Conservation (phyloP, 2,113 vertebrate genomes). For the Castor canadensis region DNA sequence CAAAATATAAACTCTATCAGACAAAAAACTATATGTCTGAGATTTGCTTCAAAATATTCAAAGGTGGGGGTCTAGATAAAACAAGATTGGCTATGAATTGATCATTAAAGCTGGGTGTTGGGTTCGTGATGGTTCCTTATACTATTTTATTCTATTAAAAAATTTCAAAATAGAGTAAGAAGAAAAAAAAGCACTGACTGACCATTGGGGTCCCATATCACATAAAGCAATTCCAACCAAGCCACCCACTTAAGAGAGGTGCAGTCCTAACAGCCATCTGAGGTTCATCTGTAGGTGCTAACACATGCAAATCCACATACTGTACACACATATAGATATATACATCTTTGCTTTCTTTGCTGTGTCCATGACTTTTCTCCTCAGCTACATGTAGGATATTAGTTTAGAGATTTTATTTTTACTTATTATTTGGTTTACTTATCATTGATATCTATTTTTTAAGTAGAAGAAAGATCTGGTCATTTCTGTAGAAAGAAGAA, state of each 20-base stretch:
- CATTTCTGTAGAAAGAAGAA: slow-evolving; percentile 29
- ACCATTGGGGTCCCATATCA: background rate
- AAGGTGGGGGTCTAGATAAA: background rate
- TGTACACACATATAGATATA: background rate
- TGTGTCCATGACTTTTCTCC: background rate
- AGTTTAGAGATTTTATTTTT: background rate
- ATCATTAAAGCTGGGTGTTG: background rate
- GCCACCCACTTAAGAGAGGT: background rate
- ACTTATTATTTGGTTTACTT: slow-evolving; percentile 7
- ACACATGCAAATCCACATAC: background rate
- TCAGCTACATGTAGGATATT: background rate
- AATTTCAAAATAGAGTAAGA: background rate
- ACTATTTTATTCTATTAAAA: slow-evolving; percentile 13
- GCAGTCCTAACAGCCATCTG: background rate
- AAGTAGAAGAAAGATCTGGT: background rate
- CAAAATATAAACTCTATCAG: background rate
- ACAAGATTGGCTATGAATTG: background rate
- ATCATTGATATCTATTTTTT: background rate
- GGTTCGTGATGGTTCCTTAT: background rate
- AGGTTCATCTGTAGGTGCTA: background rate
- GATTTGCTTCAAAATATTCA: slow-evolving; percentile 24
- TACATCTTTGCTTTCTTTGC: background rate
- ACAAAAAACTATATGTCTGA: background rate
- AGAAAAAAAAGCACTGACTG: background rate
- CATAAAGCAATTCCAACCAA: slow-evolving; percentile 1